Evolutionary conservation across 1,140 invertebrate species (phyloP), one percentile per base, ranked within the genome.

Genomic region (Subanguina moxae): DNA sequence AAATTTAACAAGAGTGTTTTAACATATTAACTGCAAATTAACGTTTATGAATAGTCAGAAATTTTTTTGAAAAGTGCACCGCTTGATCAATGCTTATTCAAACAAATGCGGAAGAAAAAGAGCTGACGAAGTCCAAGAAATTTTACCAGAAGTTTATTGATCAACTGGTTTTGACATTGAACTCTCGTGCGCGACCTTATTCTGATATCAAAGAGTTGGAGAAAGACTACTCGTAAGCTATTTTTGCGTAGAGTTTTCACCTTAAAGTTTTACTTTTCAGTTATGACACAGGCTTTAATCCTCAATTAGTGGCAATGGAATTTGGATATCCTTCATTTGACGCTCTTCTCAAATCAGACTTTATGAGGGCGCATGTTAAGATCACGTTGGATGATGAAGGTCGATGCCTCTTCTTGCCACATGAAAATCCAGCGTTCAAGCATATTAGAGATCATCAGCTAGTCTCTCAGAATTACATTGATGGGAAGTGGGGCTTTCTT

Each of bases 151-250:
- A 30, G 28, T 19, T 61, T 21, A 32, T 61, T 13, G n/a, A 30
- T 21, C n/a, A 61, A 8, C n/a, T 61, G n/a, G 28, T 32, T 43
- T 61, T 61, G 28, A 61, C 58, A 21, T 21, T 61, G 19, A 32
- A 32, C 13, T 61, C 58, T 30, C 58, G 58, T 21, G 58, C 58
- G 3, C n/a, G 28, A 32, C 19, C 58, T 13, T 61, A 61, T 28
- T 32, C 58, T 43, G n/a, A 61, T 61, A 25, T 61, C 19, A 3
- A 61, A 5, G 58, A 61, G 8, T n/a, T 61, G 38, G 58, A 30
- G 58, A 61, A 28, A 43, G 28, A 61, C 27, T 61, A 21, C 28
- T 3, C 19, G 58, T 61, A 61, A 61, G 19, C 28, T n/a, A 32
- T 5, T 30, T 43, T 21, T 25, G 8, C 5, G 19, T 30, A 13